Percentiles rank a stretch among this genome's conserved stretches.
phyloP scores from a whole-genome alignment of 2,797 vertebrate species.

The Phalanger gymnotis region DNA sequence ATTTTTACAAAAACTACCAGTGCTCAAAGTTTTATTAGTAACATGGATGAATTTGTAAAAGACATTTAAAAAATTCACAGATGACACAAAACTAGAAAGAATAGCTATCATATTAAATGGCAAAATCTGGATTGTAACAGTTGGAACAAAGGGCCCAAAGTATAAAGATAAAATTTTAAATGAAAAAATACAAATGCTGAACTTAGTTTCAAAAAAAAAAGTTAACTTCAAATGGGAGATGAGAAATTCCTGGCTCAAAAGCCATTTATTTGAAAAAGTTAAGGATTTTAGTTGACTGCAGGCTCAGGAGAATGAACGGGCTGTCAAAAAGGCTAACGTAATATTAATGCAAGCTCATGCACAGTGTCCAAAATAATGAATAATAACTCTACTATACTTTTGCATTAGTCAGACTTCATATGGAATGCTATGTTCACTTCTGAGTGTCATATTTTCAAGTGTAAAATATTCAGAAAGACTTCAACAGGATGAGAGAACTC shows the following conservation, averaged over 20 bases:
- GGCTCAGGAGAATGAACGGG: not conserved
- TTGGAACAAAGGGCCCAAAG: not conserved
- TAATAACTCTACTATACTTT: not conserved
- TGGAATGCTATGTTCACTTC: not conserved
- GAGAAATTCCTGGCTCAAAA: not conserved
- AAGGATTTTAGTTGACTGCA: not conserved
- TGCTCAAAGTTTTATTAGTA: not conserved
- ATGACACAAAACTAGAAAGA: not conserved
- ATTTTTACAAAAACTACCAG: not conserved
- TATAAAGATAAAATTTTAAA: not conserved
- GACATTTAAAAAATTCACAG: not conserved
- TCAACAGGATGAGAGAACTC: not conserved
- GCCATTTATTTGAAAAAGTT: not conserved
- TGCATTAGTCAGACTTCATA: not conserved
- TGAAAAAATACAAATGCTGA: not conserved
- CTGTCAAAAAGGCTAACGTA: not conserved
- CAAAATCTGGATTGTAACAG: not conserved
- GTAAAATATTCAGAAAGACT: not conserved
- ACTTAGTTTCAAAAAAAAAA: not conserved
- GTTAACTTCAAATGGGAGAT: too few species aligned
- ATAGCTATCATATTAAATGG: not conserved
- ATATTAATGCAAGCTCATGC: not conserved
- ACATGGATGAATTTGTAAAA: not conserved
- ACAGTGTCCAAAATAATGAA: not conserved
- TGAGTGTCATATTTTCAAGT: not conserved